Conservation (phyloP, 2,888 invertebrate genomes). For the Dermolepida albohirtum region DNA sequence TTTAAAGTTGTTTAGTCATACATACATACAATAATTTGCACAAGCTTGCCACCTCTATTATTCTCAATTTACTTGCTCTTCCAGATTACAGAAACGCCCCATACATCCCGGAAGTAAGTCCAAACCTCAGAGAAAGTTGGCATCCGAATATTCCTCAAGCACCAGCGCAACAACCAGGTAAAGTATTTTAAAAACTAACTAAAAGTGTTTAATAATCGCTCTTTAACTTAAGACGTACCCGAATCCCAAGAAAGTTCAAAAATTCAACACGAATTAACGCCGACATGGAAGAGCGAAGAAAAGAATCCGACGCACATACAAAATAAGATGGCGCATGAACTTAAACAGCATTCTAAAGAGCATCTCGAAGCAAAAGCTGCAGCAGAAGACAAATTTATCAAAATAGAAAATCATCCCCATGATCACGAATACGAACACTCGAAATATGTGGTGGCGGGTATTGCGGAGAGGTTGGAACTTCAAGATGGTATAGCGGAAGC, state of each 20-base stretch:
- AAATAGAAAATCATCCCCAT: conserved; percentile 48
- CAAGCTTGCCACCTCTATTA: no score
- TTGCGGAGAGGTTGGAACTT: conserved; percentile 53
- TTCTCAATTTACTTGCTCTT: no score
- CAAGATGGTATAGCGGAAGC: conserved; percentile 75
- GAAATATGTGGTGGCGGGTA: conserved; percentile 45
- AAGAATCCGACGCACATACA: conserved; percentile 57
- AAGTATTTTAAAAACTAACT: not conserved
- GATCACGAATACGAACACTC: conserved; percentile 42
- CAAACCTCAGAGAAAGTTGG: conserved; percentile 47
- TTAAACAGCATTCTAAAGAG: conserved; percentile 60
- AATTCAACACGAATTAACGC: conserved; percentile 16
- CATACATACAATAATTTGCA: no score
- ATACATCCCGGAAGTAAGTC: conserved; percentile 44
- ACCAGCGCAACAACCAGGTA: conserved; percentile 40
- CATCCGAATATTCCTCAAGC: conserved; percentile 40
- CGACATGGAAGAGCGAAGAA: conserved; percentile 38
- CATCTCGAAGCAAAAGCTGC: conserved; percentile 43
- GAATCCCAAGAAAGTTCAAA: conserved; percentile 29
- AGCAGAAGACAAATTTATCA: conserved; percentile 33
- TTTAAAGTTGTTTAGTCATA: no score
- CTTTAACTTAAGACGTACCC: not conserved
- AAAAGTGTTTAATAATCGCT: conserved; percentile 1
- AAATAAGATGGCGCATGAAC: conserved; percentile 62
- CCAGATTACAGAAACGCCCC: conserved; percentile 45